Conservation (phyloP, 2,113 vertebrate genomes). For the Nansenia antarctica region DNA sequence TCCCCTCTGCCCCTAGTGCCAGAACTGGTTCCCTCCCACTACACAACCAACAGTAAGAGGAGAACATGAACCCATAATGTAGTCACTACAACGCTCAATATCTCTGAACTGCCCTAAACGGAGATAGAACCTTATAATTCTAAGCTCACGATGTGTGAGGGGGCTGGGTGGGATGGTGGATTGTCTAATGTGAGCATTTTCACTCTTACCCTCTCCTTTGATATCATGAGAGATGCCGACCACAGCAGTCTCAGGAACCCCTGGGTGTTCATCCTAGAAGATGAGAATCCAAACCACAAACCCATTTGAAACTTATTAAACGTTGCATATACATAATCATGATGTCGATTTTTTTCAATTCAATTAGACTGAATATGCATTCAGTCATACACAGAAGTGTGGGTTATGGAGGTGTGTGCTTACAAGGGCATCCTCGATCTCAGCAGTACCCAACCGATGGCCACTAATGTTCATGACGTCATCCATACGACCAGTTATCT, state of each 20-base stretch:
- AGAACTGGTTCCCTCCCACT: no score
- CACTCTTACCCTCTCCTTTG: constrained; percentile 90
- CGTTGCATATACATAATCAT: not conserved
- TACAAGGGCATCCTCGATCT: constrained; percentile 93
- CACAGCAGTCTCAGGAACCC: constrained; percentile 89
- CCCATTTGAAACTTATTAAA: not conserved
- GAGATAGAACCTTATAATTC: no score
- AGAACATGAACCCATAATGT: no score
- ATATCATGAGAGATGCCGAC: constrained; percentile 85
- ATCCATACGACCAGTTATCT: constrained; percentile 91
- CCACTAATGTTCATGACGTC: constrained; percentile 92
- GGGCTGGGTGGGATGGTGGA: no score
- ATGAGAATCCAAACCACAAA: not conserved
- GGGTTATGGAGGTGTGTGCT: constrained; percentile 26
- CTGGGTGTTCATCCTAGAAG: constrained; percentile 84
- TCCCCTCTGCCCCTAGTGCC: no score
- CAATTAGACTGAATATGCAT: not conserved
- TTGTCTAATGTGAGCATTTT: no score
- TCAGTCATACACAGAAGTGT: not conserved
- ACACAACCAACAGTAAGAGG: no score
- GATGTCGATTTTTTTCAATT: not conserved
- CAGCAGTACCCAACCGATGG: constrained; percentile 88
- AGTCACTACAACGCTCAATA: no score
- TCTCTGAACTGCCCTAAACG: no score
- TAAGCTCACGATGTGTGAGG: no score